Base-by-base conservation (phyloP, 2,888 invertebrate species). In the Rotaria magnacalcarata region DNA sequence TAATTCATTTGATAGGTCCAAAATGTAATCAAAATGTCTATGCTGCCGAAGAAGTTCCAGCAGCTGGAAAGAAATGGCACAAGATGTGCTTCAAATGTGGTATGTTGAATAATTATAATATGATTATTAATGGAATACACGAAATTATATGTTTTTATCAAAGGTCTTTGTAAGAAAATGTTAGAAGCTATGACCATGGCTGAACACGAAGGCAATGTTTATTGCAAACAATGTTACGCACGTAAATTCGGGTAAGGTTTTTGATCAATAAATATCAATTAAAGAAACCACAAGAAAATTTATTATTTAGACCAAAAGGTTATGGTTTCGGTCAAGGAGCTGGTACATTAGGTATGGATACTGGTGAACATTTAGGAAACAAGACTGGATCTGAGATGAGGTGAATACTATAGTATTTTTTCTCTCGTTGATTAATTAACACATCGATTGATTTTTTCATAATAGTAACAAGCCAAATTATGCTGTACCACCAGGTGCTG, bases 11-110 rank as follows among this genome's bases (percentile, higher is more conserved):
- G 0, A 8, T 19, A 67, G 67, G 99, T 94, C 97, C 98, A 89
- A 96, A 96, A 92, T 99, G 99, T 94, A 94, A 95, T 92, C 98
- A 97, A 93, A 96, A 97, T 90, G 99, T 99, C 89, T 99, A 98
- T 92, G 97, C 97, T 89, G 98, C 98, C 88, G 99, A 99, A 92
- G 97, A 98, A 92, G 94, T 96, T 91, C 95, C 97, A 89, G 98
- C 97, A 90, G 98, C 97, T 90, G 98, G 98, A 91, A 95, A 95
- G 92, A 97, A 97, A 93, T 97, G 94, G 94, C 97, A 97, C 94
- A 97, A 97, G 93, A 94, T 94, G 93, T 97, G 97, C 94, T 97
- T 97, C 94, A 97, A 96, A 93, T 97, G 97, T 93, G 96, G 96
- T 96, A 93, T 94, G 95, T 97, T 97, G 92, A 94, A 94, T 89